Percentiles rank a stretch among this genome's conserved stretches.
Conservation (phyloP, 2,113 vertebrate species). For the Poeciliopsis occidentalis region DNA sequence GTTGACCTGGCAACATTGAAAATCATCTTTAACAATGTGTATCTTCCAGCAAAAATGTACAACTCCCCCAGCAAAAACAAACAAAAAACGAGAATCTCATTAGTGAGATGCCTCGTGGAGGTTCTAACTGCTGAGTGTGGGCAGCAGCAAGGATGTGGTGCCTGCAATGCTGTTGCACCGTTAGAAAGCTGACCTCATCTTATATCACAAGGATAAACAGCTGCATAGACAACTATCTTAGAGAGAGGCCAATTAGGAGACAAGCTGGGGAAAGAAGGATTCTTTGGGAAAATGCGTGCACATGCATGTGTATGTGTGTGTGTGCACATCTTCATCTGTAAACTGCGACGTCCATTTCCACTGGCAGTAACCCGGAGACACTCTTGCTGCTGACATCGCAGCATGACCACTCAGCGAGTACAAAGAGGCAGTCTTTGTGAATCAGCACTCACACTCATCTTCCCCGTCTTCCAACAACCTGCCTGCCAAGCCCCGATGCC, state of each 20-base stretch:
- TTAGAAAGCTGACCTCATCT: slow-evolving; percentile 49
- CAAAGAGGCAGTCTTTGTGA: slow-evolving; percentile 49
- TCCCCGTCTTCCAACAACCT: slow-evolving; percentile 42
- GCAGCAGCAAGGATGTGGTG: slow-evolving; percentile 21
- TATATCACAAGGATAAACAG: slow-evolving; percentile 52
- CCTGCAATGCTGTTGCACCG: slow-evolving; percentile 21
- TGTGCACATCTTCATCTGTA: background rate
- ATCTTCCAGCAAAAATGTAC: background rate
- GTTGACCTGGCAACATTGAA: background rate
- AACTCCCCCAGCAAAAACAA: background rate
- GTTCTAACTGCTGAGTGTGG: slow-evolving; percentile 20
- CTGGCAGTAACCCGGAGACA: slow-evolving; percentile 35
- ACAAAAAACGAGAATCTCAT: background rate
- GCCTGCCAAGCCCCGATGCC: slow-evolving; percentile 52
- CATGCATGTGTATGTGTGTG: background rate
- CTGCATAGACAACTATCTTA: slow-evolving; percentile 27
- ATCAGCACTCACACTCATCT: slow-evolving; percentile 55
- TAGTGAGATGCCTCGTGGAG: background rate
- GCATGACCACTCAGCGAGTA: slow-evolving; percentile 31
- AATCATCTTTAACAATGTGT: background rate
- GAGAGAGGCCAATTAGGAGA: slow-evolving; percentile 56
- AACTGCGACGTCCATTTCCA: slow-evolving; percentile 23
- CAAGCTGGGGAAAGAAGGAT: slow-evolving; percentile 32
- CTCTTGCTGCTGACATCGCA: slow-evolving; percentile 45
- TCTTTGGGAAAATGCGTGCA: slow-evolving; percentile 9